phyloP scores from a whole-genome alignment of 2,113 vertebrate species.

The Oplegnathus fasciatus region DNA sequence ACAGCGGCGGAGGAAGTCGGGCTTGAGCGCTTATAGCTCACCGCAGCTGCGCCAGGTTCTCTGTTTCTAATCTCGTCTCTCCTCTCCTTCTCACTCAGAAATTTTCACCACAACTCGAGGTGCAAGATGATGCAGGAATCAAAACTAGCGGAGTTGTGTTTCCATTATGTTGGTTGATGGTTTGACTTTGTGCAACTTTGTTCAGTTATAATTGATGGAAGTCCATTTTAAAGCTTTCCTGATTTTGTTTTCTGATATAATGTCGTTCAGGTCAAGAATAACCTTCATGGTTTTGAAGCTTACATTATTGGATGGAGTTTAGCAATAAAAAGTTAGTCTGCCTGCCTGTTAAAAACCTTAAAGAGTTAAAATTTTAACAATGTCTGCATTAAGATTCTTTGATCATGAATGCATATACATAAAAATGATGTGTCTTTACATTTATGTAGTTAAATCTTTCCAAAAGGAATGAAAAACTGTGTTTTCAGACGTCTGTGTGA shows the following conservation, averaged over 20 bases:
- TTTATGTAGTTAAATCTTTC: neutral
- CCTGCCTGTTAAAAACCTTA: no score
- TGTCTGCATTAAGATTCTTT: neutral
- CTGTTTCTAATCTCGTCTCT: constrained; percentile 70
- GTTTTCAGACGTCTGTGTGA: neutral
- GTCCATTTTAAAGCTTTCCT: neutral
- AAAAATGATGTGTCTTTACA: neutral
- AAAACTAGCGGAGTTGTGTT: neutral
- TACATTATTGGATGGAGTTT: neutral
- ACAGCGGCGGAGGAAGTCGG: constrained; percentile 60
- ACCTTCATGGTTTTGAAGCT: neutral
- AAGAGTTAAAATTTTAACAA: neutral
- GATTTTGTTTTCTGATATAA: no score
- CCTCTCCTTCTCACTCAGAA: constrained; percentile 34
- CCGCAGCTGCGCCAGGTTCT: constrained; percentile 69
- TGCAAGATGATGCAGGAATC: neutral
- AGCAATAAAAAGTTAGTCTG: neutral
- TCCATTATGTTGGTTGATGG: neutral
- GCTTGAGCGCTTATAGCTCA: constrained; percentile 66
- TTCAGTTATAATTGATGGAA: neutral
- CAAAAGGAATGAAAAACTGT: neutral
- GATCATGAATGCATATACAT: neutral
- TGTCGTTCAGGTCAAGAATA: no score
- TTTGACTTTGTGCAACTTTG: neutral
- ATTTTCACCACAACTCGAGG: constrained; percentile 5